Conservation (phyloP, 2,797 vertebrate species). For the Gymnocypris eckloni region DNA sequence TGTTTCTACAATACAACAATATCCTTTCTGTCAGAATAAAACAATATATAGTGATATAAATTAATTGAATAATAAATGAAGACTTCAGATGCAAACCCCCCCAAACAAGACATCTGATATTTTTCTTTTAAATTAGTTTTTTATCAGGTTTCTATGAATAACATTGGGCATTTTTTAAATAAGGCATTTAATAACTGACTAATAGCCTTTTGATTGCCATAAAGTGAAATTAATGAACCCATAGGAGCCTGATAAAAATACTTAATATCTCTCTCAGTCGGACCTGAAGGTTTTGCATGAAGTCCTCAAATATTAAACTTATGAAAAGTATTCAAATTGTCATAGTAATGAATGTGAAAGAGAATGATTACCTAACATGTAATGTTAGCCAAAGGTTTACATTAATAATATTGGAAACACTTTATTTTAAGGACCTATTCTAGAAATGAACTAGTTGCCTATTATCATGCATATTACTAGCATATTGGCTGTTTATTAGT, state of each 20-base stretch:
- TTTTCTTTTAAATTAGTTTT: too few species aligned
- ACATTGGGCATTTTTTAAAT: too few species aligned
- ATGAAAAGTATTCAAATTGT: neutral
- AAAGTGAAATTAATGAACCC: neutral
- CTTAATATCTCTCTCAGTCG: too few species aligned
- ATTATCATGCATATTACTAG: too few species aligned
- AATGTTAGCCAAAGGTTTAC: neutral
- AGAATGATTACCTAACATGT: neutral
- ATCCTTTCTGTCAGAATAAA: constrained; percentile 8
- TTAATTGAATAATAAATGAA: neutral
- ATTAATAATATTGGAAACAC: neutral
- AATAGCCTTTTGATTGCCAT: neutral
- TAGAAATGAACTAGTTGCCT: too few species aligned
- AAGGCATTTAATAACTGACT: too few species aligned
- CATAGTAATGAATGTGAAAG: neutral
- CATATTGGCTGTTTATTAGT: too few species aligned
- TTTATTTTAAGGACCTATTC: too few species aligned
- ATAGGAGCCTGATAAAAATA: neutral
- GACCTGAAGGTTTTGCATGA: too few species aligned
- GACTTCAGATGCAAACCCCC: neutral
- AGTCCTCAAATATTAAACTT: too few species aligned
- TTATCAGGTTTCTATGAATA: too few species aligned
- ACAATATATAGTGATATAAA: neutral
- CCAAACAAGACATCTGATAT: too few species aligned
- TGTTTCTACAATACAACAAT: neutral